Percentiles rank a stretch among this genome's conserved stretches.
phyloP scores from a whole-genome alignment of 2,113 vertebrate species.

The Blennius ocellaris region DNA sequence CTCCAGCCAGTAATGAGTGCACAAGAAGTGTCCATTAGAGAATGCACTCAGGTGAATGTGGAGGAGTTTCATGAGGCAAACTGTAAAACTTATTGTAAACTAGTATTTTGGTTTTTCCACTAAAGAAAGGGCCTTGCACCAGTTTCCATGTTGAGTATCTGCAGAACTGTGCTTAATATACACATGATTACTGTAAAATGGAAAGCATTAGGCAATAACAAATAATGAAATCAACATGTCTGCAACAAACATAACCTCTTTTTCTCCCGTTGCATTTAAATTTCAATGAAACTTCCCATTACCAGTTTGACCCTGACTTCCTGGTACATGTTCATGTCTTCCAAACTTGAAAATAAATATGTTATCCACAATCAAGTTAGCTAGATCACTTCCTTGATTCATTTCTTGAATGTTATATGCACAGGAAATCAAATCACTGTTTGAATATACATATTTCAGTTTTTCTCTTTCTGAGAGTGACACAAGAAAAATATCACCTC shows the following conservation, averaged over 20 bases:
- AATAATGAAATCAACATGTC: neutral
- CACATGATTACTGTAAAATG: neutral
- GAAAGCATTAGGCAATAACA: neutral
- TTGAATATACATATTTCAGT: too few relatives aligned
- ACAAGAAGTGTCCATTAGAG: conserved; percentile 14
- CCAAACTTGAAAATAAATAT: neutral
- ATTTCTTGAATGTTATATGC: too few relatives aligned
- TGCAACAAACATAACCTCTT: neutral
- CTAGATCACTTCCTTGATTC: too few relatives aligned
- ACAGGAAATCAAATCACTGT: too few relatives aligned
- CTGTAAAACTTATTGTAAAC: neutral
- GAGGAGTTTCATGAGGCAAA: neutral
- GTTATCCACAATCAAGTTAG: neutral
- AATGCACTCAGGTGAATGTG: neutral
- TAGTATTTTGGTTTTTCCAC: neutral
- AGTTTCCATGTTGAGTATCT: neutral
- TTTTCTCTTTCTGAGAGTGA: too few relatives aligned
- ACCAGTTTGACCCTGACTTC: neutral
- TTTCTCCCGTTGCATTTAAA: neutral
- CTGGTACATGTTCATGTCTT: neutral
- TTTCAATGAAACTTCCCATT: neutral
- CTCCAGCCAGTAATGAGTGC: neutral
- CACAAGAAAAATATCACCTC: too few relatives aligned
- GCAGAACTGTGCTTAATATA: neutral
- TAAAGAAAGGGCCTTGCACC: neutral